These are phyloP conservation scores for Nasonovia ribisnigri DNA, from an alignment of 2,888 invertebrate genomes.

Conservation along the genomic window DNA sequence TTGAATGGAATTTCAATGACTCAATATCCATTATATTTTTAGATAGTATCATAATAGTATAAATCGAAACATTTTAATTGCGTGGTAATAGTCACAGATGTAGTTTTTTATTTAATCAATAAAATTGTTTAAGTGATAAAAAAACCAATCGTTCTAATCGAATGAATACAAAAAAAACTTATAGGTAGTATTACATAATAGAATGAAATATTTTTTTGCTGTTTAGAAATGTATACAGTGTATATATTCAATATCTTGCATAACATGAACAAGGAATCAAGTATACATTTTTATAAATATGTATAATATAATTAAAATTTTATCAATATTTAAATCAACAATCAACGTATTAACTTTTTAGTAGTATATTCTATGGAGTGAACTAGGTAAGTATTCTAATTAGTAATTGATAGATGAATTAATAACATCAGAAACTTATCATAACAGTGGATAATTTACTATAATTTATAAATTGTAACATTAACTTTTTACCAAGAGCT, in stretches of 20 bases:
- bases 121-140: neutral
- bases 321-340: neutral
- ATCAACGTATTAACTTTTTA: neutral
- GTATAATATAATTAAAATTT: neutral
- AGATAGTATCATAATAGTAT: neutral
- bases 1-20: neutral
- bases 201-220: neutral
- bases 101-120: neutral
- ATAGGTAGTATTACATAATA: neutral
- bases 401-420: neutral
- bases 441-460: neutral
- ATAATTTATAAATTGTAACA: neutral
- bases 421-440: neutral
- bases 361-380: neutral
- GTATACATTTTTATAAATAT: neutral
- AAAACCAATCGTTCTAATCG: neutral
- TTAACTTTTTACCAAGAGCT: neutral
- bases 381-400: neutral
- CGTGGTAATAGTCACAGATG: neutral
- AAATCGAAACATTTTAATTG: conserved; percentile 3
- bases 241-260: neutral
- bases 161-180: conserved; percentile 7
- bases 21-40: neutral
- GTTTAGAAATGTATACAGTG: neutral
- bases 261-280: neutral